Evolutionary conservation across 2,797 vertebrate genomes (phyloP), one percentile per base, ranked within the genome.

Genomic region (Melanotaenia pygmaea): DNA sequence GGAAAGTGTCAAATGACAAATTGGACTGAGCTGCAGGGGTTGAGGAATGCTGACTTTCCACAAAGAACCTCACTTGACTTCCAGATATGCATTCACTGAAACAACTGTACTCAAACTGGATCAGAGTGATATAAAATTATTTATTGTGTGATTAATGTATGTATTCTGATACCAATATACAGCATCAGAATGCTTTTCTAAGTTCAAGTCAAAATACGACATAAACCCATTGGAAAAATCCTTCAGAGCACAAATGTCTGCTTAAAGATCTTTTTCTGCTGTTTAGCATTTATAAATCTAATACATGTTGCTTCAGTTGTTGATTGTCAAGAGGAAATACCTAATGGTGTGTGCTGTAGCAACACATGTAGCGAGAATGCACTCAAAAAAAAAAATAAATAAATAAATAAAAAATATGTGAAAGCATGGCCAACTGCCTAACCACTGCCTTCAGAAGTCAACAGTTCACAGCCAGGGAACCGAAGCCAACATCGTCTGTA

Each of bases 1-100:
- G 75, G 81, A 85, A 87, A 80, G 85, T 88, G 83, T 90, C 81
- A 88, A 83, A 76, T 88, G 88, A 92, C 89, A 90, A 88, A 90
- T 82, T 88, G 88, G 81, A 88, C 45, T 2, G 22, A 50, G 72
- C 72, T 59, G 13, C 61, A 73, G 73, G 59, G 63, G 40, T 8
- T 73, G 72, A 79, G 56, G 86, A 89, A 80, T 71, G 75, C 18
- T 56, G 70, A 81, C 61, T 73, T 71, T 71, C 64, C 47, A 56
- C 61, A 59, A 28, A 67, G 22, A 65, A 70, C 74, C 83, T 86
- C 28, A 4, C 34, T 81, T 87, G 87, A 87, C 84, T 83, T 86
- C 65, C 32, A 57, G 32, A 72, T 37, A 30, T 70, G 70, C 62
- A 78, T 58, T 26, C 68, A 74, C 58, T 59, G 43, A 73, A 74